Conservation (phyloP, 2,888 invertebrate species). For the Eulithis prunata region DNA sequence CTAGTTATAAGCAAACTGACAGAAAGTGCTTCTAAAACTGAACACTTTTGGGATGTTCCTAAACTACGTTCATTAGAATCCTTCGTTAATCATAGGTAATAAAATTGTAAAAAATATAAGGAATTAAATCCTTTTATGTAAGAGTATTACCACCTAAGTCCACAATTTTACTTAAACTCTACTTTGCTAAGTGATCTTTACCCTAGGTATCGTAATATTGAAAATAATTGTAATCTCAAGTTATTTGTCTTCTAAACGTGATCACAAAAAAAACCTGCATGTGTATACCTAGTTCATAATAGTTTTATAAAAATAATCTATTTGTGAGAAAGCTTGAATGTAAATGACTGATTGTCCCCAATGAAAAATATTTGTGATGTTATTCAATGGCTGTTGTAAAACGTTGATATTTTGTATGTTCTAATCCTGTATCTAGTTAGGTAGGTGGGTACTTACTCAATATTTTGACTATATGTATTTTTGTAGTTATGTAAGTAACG, state of each 20-base stretch:
- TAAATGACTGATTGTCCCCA: constrained; percentile 39
- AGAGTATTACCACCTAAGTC: neutral
- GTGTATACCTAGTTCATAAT: neutral
- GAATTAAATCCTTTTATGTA: neutral
- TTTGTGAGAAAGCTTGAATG: constrained; percentile 19
- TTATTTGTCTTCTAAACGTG: constrained; percentile 10
- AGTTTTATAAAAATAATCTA: neutral
- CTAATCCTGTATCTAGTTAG: constrained; percentile 8
- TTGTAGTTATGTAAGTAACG: neutral
- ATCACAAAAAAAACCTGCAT: neutral
- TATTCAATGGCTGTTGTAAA: constrained; percentile 53
- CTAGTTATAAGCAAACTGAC: neutral
- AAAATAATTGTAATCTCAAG: constrained; percentile 30
- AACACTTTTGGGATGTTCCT: neutral
- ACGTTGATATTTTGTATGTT: constrained; percentile 35
- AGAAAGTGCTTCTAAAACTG: neutral
- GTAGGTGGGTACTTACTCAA: constrained; percentile 1
- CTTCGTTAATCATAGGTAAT: neutral
- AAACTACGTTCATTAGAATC: neutral
- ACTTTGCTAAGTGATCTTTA: constrained; percentile 1
- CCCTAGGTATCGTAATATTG: constrained; percentile 7
- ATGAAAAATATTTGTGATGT: constrained; percentile 48
- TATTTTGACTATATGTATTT: neutral
- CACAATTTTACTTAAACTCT: neutral
- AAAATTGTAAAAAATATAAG: neutral